Evolutionary conservation across 2,797 vertebrate genomes (phyloP), one percentile per base, ranked within the genome.

Genomic region (Notoglanidium macrostoma): DNA sequence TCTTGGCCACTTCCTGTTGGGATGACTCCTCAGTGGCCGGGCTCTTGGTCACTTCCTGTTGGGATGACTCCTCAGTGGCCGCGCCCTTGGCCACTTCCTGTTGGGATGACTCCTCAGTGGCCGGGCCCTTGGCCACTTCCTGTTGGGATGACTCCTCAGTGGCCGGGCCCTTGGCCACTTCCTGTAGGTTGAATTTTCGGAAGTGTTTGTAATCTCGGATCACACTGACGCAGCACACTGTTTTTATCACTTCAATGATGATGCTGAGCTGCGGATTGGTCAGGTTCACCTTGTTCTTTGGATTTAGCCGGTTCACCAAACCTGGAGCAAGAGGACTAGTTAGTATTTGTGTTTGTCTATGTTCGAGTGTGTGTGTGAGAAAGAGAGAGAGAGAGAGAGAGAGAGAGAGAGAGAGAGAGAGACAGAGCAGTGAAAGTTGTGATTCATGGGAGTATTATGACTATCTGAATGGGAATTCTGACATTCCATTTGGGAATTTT

Each of bases 121-220:
- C 21, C 10, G 44, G 73, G 3, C 12, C 73, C 46, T 76, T 8
- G 4, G 23, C 0, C 29, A 57, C 29, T 23, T 57, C 77, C 17
- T 32, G 54, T 79, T 57, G 17, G 29, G 55, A 0, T 29, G n/a
- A 1, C 35, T 44, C 35, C 32, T 55, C 17, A 19, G 63, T 49
- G 23, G 72, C 77, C 5, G 54, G 55, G 15, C 12, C 32, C 82
- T 87, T 32, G 15, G 21, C 14, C 29, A 46, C 80, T 90, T 99
- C 98, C 91, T 99, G 98, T 3, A 99, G 95, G 59, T 99, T 99
- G 91, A 98, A 99, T 92, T 99, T 99, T 88, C 97, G 95, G 90
- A 97, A 98, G 23, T 97, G 94, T 2, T 94, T 91, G 92, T 98
- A 99, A 95, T 99, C 97, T 90, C 93, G 95, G 40, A 98, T 97